Evolutionary conservation across 2,113 vertebrate genomes (phyloP).

Genomic region (Paratilapia polleni): DNA sequence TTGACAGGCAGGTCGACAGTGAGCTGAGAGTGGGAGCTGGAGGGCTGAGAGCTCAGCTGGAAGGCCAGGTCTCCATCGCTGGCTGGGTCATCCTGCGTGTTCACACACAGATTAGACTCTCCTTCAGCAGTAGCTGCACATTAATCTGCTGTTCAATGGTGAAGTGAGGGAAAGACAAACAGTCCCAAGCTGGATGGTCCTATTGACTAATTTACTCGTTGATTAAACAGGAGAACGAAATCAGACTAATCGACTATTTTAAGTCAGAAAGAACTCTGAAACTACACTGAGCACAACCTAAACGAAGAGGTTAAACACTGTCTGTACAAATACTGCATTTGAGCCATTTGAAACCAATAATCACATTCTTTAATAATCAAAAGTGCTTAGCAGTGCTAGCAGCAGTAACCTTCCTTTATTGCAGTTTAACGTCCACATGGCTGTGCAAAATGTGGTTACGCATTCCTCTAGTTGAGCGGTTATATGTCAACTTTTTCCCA

Average conservation of each 20-base stretch:
- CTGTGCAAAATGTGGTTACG: neutral
- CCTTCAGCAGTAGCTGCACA: neutral
- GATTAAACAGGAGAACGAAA: neutral
- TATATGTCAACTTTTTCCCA: neutral
- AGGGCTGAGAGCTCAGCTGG: constrained; percentile 88
- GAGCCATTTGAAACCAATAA: no score
- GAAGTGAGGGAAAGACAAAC: accelerated
- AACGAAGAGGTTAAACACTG: neutral
- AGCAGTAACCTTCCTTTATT: no score
- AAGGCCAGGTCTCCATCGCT: constrained; percentile 89
- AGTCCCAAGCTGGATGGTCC: neutral
- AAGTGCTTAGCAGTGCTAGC: neutral
- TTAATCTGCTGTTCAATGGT: neutral
- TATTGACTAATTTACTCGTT: neutral
- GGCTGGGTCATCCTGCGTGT: constrained; percentile 85
- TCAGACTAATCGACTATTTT: neutral
- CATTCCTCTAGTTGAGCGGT: neutral
- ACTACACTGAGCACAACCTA: neutral
- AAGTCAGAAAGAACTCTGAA: neutral
- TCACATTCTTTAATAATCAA: neutral
- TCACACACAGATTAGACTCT: constrained; percentile 10
- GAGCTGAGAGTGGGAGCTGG: constrained; percentile 88
- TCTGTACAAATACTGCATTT: no score
- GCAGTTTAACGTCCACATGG: neutral
- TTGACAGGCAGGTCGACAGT: constrained; percentile 91